Conservation (phyloP, 2,888 invertebrate genomes). For the Plutella xylostella region DNA sequence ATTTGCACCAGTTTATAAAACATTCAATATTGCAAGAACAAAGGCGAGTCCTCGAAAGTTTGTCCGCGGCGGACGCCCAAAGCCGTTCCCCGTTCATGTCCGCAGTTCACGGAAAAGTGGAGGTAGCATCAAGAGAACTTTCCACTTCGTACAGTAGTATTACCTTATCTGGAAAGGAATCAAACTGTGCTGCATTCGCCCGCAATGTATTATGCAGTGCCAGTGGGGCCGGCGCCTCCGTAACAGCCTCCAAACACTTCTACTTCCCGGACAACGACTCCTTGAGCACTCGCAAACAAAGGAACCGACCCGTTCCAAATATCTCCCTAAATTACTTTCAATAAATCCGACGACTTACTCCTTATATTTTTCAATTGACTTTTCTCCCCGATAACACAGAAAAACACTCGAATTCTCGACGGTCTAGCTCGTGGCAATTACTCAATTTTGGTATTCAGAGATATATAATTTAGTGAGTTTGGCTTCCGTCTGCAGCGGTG, state of each 20-base stretch:
- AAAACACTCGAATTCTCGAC: neutral
- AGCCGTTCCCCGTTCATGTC: slow-evolving; percentile 45
- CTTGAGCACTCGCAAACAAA: slow-evolving; percentile 45
- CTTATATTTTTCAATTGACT: slow-evolving; percentile 25
- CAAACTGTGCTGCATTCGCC: slow-evolving; percentile 66
- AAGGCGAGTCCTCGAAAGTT: slow-evolving; percentile 49
- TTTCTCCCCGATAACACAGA: slow-evolving; percentile 11
- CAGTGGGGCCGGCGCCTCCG: slow-evolving; percentile 38
- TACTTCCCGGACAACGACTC: slow-evolving; percentile 32
- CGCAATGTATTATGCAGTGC: slow-evolving; percentile 67
- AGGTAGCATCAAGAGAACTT: slow-evolving; percentile 59
- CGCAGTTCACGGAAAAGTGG: slow-evolving; percentile 53
- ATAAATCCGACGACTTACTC: slow-evolving; percentile 24
- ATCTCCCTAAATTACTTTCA: slow-evolving; percentile 43
- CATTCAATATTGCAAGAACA: neutral
- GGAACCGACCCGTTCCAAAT: slow-evolving; percentile 39
- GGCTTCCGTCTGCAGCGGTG: neutral
- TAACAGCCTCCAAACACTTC: slow-evolving; percentile 62
- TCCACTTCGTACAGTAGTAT: slow-evolving; percentile 50
- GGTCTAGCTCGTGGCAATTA: neutral
- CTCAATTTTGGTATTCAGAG: too few species aligned
- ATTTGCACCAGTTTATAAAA: too few species aligned
- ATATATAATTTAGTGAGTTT: too few species aligned
- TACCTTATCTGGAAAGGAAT: slow-evolving; percentile 66
- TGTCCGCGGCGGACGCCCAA: slow-evolving; percentile 50